phyloP scores from a whole-genome alignment of 2,797 vertebrate genomes.

The Mormyrus proboscirostris region DNA sequence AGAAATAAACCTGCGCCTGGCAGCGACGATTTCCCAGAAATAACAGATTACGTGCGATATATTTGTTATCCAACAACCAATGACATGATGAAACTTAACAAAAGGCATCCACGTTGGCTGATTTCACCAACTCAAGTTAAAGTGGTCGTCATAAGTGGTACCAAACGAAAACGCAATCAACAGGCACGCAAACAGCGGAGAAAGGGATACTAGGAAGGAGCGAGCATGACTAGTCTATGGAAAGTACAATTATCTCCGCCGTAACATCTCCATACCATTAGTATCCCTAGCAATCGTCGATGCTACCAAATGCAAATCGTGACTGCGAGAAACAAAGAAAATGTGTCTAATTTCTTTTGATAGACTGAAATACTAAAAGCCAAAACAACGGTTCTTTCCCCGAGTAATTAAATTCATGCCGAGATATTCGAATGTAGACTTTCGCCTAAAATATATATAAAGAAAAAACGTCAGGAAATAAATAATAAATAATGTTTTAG shows the following conservation, averaged over 20 bases:
- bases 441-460: not conserved
- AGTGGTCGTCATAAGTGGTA: constrained; percentile 5
- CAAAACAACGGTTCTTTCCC: not conserved
- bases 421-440: not conserved
- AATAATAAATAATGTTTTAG: not conserved
- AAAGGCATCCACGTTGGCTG: not conserved
- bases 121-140: constrained; percentile 2
- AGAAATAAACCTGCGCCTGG: not conserved
- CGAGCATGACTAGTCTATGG: not conserved
- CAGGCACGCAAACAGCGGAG: not conserved
- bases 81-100: constrained; percentile 7
- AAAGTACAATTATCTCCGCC: not conserved
- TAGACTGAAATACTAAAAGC: not conserved
- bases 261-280: not conserved
- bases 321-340: not conserved
- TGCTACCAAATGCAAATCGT: not conserved
- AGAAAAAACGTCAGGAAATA: not conserved
- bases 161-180: constrained; percentile 11
- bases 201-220: not conserved
- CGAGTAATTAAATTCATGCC: not conserved
- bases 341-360: not conserved
- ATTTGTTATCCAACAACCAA: constrained; percentile 4
- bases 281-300: not conserved
- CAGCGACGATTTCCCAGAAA: not conserved
- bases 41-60: not conserved